phyloP scores from a whole-genome alignment of 2,113 vertebrate genomes.

The Nicator chloris region DNA sequence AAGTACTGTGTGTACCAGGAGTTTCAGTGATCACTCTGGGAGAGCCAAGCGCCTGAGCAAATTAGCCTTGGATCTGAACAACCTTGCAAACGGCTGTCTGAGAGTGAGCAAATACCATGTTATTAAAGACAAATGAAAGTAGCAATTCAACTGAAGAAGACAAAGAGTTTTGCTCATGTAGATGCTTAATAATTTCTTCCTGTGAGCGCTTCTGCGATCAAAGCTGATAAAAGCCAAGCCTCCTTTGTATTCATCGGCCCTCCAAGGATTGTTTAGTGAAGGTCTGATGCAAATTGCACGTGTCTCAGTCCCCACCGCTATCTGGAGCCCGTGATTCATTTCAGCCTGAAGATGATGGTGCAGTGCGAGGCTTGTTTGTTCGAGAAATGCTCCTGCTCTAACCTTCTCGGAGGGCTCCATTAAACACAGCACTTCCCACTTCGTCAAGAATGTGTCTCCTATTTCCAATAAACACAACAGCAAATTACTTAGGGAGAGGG shows the following conservation, averaged over 20 bases:
- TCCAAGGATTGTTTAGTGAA: not conserved
- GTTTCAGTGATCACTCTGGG: slow-evolving; percentile 30
- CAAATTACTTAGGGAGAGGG: not conserved
- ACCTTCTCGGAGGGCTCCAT: not conserved
- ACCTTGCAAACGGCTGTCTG: slow-evolving; percentile 32
- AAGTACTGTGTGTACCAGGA: slow-evolving; percentile 55
- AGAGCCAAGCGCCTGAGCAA: slow-evolving; percentile 53
- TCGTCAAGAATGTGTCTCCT: not conserved
- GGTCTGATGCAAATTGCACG: slow-evolving; percentile 47
- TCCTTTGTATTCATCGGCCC: not conserved
- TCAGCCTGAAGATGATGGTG: not conserved
- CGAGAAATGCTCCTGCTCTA: not conserved
- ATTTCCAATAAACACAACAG: slow-evolving; percentile 38
- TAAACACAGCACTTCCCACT: not conserved
- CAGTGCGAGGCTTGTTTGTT: not conserved
- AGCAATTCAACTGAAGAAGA: slow-evolving; percentile 40
- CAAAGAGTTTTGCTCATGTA: slow-evolving; percentile 44
- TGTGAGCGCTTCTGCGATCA: not conserved
- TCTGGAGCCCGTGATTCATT: not conserved
- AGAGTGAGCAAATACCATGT: slow-evolving; percentile 51
- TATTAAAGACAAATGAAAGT: slow-evolving; percentile 62
- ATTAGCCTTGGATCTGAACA: slow-evolving; percentile 53
- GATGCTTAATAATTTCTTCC: slow-evolving; percentile 25
- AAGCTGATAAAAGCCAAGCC: not conserved
- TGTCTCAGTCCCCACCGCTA: not conserved